Conservation (phyloP, 1,140 invertebrate species). For the Cyphomyrmex costatus region DNA sequence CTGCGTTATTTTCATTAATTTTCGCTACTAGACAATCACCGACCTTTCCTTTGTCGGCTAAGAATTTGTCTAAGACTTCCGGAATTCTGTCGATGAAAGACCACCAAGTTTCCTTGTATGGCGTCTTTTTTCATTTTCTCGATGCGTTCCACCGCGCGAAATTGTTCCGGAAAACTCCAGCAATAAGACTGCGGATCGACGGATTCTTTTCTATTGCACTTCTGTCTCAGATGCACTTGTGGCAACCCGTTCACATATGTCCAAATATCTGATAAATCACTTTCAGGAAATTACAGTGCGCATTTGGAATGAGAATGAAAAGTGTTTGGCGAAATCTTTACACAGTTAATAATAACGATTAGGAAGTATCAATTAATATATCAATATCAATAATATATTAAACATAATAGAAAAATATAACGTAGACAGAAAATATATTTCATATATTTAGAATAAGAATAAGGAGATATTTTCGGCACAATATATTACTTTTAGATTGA, state of each 20-base stretch:
- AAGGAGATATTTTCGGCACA: not conserved
- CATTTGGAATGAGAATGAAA: not conserved
- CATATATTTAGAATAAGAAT: not conserved
- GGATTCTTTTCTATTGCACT: slow-evolving; percentile 28
- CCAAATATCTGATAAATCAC: not conserved
- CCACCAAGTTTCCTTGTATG: slow-evolving; percentile 60
- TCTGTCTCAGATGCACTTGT: not conserved
- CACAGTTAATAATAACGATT: not conserved
- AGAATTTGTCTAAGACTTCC: slow-evolving; percentile 16
- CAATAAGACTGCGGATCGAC: slow-evolving; percentile 46
- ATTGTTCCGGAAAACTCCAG: slow-evolving; percentile 61
- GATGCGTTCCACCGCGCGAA: slow-evolving; percentile 40
- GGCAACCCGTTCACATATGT: slow-evolving; percentile 6
- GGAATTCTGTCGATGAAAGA: slow-evolving; percentile 64
- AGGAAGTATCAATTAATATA: not conserved
- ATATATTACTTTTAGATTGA: not conserved
- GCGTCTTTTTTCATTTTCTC: slow-evolving; percentile 31
- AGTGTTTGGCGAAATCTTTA: not conserved
- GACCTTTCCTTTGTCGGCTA: slow-evolving; percentile 48
- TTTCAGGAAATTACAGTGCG: not conserved
- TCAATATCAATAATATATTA: not conserved
- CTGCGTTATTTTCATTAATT: not conserved
- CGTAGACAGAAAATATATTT: not conserved
- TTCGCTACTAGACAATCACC: not conserved
- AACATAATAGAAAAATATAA: not conserved